Percentiles rank a stretch among this genome's conserved stretches.
phyloP scores from a whole-genome alignment of 2,888 invertebrate genomes.

The Eudemis profundana region DNA sequence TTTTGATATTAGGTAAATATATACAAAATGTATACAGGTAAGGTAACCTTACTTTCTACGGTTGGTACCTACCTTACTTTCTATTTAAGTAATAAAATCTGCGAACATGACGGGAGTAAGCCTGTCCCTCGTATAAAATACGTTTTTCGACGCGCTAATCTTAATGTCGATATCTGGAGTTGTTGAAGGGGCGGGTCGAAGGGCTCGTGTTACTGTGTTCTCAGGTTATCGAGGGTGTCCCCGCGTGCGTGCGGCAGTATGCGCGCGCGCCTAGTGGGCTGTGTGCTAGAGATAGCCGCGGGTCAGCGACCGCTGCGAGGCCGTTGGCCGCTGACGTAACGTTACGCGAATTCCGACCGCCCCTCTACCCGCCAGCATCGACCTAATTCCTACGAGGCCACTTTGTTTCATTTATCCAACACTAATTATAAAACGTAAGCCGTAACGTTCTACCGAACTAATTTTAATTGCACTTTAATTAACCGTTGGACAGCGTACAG shows the following conservation, averaged over 20 bases:
- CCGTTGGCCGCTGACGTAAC: slow-evolving; percentile 84
- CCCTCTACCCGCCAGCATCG: slow-evolving; percentile 64
- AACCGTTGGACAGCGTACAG: slow-evolving; percentile 17
- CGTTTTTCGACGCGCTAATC: not conserved
- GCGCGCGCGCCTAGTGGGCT: slow-evolving; percentile 72
- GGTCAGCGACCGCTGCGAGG: slow-evolving; percentile 82
- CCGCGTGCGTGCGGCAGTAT: slow-evolving; percentile 57
- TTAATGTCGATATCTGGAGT: slow-evolving; percentile 26
- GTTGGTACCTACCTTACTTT: no score
- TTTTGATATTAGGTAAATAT: no score
- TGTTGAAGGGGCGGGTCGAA: slow-evolving; percentile 8
- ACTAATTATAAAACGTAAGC: slow-evolving; percentile 72
- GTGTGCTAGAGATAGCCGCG: slow-evolving; percentile 78
- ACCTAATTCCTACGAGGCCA: slow-evolving; percentile 83
- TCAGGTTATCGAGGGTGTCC: slow-evolving; percentile 41
- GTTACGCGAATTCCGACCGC: slow-evolving; percentile 81
- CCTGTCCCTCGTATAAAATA: not conserved
- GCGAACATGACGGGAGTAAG: no score
- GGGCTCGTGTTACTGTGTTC: slow-evolving; percentile 21
- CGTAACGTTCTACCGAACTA: slow-evolving; percentile 35
- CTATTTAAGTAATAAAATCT: no score
- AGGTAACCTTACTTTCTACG: no score
- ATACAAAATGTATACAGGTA: no score
- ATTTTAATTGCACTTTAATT: slow-evolving; percentile 41
- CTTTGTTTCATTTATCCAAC: slow-evolving; percentile 75